phyloP scores from a whole-genome alignment of 2,888 invertebrate species.

The Chrysolina oricalcia region DNA sequence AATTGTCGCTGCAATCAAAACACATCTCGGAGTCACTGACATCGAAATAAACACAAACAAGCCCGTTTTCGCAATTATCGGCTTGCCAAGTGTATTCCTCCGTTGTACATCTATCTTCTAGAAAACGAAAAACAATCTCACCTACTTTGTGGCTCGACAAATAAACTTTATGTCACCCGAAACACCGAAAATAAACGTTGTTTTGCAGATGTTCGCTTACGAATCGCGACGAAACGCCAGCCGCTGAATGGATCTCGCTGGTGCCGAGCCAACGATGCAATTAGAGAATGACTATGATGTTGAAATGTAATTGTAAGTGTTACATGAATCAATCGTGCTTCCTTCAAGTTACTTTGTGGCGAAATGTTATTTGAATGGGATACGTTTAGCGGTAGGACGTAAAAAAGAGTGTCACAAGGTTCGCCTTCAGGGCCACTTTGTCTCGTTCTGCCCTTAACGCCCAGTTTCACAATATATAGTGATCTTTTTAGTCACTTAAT shows the following conservation, averaged over 20 bases:
- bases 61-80: not conserved
- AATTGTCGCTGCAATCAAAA: not conserved
- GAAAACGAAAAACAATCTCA: constrained; percentile 5
- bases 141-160: not conserved
- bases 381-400: too few relatives aligned
- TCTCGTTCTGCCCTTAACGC: too few relatives aligned
- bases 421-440: too few relatives aligned
- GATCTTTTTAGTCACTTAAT: too few relatives aligned
- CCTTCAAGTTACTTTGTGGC: not conserved
- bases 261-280: not conserved
- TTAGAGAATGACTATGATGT: not conserved
- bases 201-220: constrained; percentile 5
- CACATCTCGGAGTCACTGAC: not conserved
- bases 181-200: not conserved
- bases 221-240: not conserved
- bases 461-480: too few relatives aligned
- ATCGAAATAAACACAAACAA: constrained; percentile 6
- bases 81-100: not conserved
- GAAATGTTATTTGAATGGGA: not conserved
- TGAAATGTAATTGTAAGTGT: not conserved
- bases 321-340: not conserved
- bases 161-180: constrained; percentile 2
- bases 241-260: not conserved
- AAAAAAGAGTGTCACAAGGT: too few relatives aligned
- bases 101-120: not conserved